These are phyloP conservation scores for Scaptomyza flava DNA, from an alignment of 2,888 invertebrate species.

Conservation along the genomic window DNA sequence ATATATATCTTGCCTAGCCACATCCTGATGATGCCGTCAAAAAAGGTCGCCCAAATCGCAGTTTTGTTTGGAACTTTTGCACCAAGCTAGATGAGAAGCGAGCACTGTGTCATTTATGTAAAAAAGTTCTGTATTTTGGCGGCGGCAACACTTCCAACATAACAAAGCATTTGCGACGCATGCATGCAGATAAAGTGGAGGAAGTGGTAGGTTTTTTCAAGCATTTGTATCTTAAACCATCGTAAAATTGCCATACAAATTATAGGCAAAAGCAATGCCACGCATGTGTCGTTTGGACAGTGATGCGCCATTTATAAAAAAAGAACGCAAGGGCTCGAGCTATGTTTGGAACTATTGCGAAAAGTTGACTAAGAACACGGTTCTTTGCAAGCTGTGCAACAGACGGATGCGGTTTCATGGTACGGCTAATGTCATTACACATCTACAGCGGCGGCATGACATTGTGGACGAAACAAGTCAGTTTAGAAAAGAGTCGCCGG, in stretches of 20 bases:
- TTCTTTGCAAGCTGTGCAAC: conserved; percentile 70
- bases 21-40: conserved; percentile 37
- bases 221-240: too few species aligned
- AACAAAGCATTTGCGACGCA: conserved; percentile 71
- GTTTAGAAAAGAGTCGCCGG: conserved; percentile 16
- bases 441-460: conserved; percentile 72
- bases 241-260: background rate
- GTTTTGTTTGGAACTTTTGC: conserved; percentile 79
- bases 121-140: conserved; percentile 72
- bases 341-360: conserved; percentile 79
- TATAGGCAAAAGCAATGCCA: conserved; percentile 33
- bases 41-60: conserved; percentile 67
- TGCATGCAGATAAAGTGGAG: conserved; percentile 61
- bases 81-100: conserved; percentile 72
- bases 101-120: conserved; percentile 73
- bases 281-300: conserved; percentile 8
- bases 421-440: conserved; percentile 78
- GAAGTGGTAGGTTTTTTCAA: conserved; percentile 33
- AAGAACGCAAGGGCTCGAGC: conserved; percentile 69
- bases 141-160: conserved; percentile 77
- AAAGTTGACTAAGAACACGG: conserved; percentile 68
- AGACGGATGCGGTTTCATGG: conserved; percentile 77
- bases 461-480: conserved; percentile 48
- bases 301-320: conserved; percentile 25
- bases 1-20: background rate